phyloP scores from a whole-genome alignment of 2,888 invertebrate genomes.

The Alcis repandata region DNA sequence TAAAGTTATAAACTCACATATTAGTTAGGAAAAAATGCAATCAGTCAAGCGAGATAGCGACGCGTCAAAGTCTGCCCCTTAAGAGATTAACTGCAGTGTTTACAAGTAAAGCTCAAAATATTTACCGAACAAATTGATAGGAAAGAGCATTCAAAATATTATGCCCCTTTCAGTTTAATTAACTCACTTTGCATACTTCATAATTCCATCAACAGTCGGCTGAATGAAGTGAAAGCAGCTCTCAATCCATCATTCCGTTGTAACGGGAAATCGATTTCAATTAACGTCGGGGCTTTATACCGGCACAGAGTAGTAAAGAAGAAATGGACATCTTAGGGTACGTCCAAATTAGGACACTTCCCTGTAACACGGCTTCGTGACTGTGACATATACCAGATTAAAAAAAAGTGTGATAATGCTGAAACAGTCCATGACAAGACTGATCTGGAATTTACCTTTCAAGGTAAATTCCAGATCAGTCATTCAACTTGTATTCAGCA shows the following conservation, averaged over 20 bases:
- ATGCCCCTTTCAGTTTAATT: slow-evolving; percentile 11
- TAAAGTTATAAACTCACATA: no score
- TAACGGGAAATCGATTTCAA: slow-evolving; percentile 39
- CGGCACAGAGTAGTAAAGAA: background rate
- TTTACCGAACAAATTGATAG: background rate
- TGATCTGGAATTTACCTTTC: no score
- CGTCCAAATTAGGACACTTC: no score
- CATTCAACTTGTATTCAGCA: no score
- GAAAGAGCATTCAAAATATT: background rate
- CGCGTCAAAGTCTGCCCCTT: no score
- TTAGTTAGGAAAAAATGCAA: no score
- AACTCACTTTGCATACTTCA: slow-evolving; percentile 18
- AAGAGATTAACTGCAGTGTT: no score
- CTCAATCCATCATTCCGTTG: slow-evolving; percentile 34
- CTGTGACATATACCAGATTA: background rate
- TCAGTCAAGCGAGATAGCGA: no score
- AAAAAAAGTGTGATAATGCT: no score
- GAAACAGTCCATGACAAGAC: no score
- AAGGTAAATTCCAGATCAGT: no score
- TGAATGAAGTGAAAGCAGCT: slow-evolving; percentile 27
- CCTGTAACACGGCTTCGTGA: no score
- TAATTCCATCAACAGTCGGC: slow-evolving; percentile 23
- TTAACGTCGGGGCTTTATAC: slow-evolving; percentile 23
- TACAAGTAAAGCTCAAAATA: background rate
- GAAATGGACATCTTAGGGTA: background rate